phyloP scores from a whole-genome alignment of 2,888 invertebrate genomes.

The Drosophila lacicola region DNA sequence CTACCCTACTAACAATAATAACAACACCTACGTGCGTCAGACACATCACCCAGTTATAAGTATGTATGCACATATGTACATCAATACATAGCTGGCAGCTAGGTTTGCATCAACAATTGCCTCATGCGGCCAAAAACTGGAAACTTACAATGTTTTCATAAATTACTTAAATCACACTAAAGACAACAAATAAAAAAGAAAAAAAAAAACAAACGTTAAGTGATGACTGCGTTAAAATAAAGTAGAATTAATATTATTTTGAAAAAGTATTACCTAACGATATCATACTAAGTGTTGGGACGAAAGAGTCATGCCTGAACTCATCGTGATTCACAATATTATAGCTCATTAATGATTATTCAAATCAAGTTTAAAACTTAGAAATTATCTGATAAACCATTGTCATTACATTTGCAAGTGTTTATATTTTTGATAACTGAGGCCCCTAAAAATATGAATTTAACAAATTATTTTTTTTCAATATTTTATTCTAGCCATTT shows the following conservation, averaged over 20 bases:
- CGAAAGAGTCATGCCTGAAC: constrained; percentile 16
- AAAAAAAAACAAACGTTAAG: constrained; percentile 19
- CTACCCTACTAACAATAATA: constrained; percentile 16
- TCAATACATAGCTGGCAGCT: neutral
- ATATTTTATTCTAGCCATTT: too few relatives aligned
- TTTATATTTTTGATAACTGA: too few relatives aligned
- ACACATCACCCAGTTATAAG: neutral
- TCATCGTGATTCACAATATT: constrained; percentile 26
- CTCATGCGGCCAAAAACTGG: constrained; percentile 46
- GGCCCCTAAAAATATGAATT: too few relatives aligned
- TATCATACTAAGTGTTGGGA: constrained; percentile 8
- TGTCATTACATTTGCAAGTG: too few relatives aligned
- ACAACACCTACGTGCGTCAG: constrained; percentile 20
- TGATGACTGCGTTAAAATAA: constrained; percentile 42
- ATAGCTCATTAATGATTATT: too few relatives aligned
- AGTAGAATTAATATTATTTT: constrained; percentile 25
- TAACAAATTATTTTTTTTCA: too few relatives aligned
- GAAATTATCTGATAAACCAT: too few relatives aligned
- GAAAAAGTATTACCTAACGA: constrained; percentile 16
- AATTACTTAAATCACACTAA: constrained; percentile 49
- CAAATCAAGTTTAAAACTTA: too few relatives aligned
- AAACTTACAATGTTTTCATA: constrained; percentile 59
- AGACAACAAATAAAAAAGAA: constrained; percentile 28
- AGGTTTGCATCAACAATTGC: constrained; percentile 40
- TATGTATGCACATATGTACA: neutral